Percentiles rank a stretch among this genome's conserved stretches.
These are phyloP conservation scores for Arnoldichthys spilopterus DNA, from an alignment of 2,797 vertebrate species.

Conservation along the genomic window DNA sequence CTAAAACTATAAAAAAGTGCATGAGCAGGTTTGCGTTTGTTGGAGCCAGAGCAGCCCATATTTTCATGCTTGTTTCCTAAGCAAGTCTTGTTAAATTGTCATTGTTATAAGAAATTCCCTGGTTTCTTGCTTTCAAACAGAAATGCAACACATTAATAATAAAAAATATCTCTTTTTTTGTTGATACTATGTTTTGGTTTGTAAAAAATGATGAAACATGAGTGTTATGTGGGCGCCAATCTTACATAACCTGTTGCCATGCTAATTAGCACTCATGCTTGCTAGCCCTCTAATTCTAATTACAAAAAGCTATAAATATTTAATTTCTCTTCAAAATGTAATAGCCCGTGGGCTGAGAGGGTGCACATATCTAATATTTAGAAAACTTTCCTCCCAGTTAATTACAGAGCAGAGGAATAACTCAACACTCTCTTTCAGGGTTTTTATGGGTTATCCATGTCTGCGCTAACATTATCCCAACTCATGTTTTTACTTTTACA, in stretches of 20 bases:
- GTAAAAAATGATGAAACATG: background rate
- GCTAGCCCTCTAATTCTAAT: background rate
- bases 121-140: too few species aligned
- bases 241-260: background rate
- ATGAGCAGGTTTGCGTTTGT: too few species aligned
- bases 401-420: background rate
- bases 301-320: background rate
- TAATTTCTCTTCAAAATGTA: background rate
- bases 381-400: background rate
- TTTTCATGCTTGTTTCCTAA: too few species aligned
- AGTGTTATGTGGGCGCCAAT: background rate
- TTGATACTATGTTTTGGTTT: background rate
- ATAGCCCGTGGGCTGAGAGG: background rate
- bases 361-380: background rate
- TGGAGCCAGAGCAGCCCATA: too few species aligned
- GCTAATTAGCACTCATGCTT: background rate
- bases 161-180: background rate
- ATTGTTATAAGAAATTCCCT: too few species aligned
- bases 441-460: too few species aligned
- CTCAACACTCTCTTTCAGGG: too few species aligned
- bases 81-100: too few species aligned
- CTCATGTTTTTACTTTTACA: too few species aligned
- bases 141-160: too few species aligned
- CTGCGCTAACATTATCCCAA: too few species aligned
- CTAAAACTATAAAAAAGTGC: too few species aligned